Conservation (phyloP, 1,140 invertebrate species). For the Danaus melanippus region DNA sequence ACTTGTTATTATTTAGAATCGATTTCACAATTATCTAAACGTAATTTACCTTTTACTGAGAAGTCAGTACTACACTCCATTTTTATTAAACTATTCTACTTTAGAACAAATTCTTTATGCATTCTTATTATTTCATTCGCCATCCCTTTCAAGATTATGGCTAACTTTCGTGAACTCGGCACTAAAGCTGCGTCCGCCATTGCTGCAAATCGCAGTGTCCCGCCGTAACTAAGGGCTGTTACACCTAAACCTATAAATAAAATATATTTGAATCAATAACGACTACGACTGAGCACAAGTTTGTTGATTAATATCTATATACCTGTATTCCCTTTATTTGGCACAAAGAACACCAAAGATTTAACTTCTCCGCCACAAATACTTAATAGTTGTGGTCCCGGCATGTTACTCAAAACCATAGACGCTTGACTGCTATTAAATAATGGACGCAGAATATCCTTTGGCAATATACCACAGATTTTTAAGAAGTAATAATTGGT, state of each 20-base stretch:
- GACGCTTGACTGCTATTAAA: conserved; percentile 56
- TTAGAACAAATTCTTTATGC: conserved; percentile 26
- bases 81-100: conserved; percentile 10
- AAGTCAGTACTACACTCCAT: conserved; percentile 20
- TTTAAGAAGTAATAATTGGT: conserved; percentile 60
- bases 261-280: not conserved
- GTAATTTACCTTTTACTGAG: conserved; percentile 44
- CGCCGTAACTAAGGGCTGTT: conserved; percentile 52
- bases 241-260: conserved; percentile 52
- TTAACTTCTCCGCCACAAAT: conserved; percentile 51
- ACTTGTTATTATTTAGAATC: not conserved
- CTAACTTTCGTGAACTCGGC: conserved; percentile 34
- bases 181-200: conserved; percentile 51
- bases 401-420: conserved; percentile 59
- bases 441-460: conserved; percentile 37
- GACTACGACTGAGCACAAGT: too few species aligned
- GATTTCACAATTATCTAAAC: not conserved
- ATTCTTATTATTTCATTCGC: conserved; percentile 46
- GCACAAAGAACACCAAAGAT: conserved; percentile 61
- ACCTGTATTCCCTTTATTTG: conserved; percentile 64
- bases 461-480: conserved; percentile 48
- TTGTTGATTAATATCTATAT: too few species aligned
- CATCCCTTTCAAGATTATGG: conserved; percentile 47
- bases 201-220: conserved; percentile 45
- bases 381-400: conserved; percentile 42